Evolutionary conservation across 1,140 invertebrate species (phyloP).

Genomic region (Brachionus rubens): DNA sequence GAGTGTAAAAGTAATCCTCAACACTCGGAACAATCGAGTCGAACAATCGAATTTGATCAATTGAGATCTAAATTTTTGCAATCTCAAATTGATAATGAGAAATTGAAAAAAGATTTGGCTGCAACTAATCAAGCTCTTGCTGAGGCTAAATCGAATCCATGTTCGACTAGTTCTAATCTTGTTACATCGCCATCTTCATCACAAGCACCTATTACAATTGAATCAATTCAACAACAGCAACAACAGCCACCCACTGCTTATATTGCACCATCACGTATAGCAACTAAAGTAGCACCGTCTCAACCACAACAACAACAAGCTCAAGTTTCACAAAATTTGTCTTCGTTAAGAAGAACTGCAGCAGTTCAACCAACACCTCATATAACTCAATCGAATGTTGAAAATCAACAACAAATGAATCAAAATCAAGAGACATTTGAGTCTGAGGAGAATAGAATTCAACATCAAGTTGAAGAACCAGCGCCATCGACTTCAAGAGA

Average conservation of each 20-base stretch:
- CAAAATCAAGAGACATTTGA: constrained; percentile 1
- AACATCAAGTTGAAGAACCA: not conserved
- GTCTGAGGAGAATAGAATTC: not conserved
- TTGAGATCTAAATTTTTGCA: constrained; percentile 25
- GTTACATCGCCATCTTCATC: not conserved
- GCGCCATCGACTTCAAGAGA: constrained; percentile 14
- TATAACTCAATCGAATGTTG: not conserved
- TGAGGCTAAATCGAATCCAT: constrained; percentile 6
- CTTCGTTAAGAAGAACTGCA: not conserved
- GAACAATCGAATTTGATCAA: not conserved
- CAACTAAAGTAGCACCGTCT: not conserved
- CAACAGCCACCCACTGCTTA: constrained; percentile 36
- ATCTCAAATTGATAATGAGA: constrained; percentile 35
- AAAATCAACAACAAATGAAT: not conserved
- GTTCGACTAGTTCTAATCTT: not conserved
- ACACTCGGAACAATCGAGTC: not conserved
- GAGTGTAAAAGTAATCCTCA: not conserved
- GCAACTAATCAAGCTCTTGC: constrained; percentile 5
- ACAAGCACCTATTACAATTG: not conserved
- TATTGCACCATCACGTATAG: constrained; percentile 32
- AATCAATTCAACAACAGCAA: not conserved
- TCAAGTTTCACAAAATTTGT: not conserved
- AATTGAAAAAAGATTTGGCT: constrained; percentile 37
- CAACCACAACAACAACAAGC: not conserved
- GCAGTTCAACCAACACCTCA: constrained; percentile 41